phyloP scores from a whole-genome alignment of 2,888 invertebrate species.

The Tanytarsus gracilentus region DNA sequence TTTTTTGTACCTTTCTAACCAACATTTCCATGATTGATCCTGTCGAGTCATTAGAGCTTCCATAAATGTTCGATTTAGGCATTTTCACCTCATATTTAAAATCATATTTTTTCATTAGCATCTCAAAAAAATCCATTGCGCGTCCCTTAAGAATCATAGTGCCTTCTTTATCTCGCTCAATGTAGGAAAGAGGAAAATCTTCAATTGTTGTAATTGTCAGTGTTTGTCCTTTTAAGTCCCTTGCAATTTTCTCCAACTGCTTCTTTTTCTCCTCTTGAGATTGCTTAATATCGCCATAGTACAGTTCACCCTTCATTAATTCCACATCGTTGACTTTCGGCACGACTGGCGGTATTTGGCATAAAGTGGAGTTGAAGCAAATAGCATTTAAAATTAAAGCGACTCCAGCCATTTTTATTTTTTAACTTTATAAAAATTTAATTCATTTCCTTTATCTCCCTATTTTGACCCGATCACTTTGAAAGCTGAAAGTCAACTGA shows the following conservation, averaged over 20 bases:
- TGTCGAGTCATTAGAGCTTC: constrained; percentile 44
- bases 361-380: constrained; percentile 30
- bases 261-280: not conserved
- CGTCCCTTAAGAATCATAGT: constrained; percentile 50
- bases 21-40: constrained; percentile 58
- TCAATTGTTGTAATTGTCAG: constrained; percentile 7
- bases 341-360: not conserved
- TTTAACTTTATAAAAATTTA: not conserved
- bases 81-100: constrained; percentile 63
- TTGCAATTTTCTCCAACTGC: constrained; percentile 5
- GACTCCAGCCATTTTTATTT: constrained; percentile 29
- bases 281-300: not conserved
- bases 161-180: constrained; percentile 43
- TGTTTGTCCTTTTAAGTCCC: constrained; percentile 18
- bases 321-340: not conserved
- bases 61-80: constrained; percentile 54
- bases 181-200: constrained; percentile 12
- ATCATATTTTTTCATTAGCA: constrained; percentile 58
- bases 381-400: constrained; percentile 30
- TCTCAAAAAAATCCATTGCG: constrained; percentile 60
- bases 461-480: not conserved
- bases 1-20: constrained; percentile 46
- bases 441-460: not conserved
- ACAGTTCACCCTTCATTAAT: constrained; percentile 6
- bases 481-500: not conserved